Evolutionary conservation across 92 coral and sea anemone genomes (phyloP), one percentile per base, ranked within the genome.

Genomic region (Actinostola sp.): DNA sequence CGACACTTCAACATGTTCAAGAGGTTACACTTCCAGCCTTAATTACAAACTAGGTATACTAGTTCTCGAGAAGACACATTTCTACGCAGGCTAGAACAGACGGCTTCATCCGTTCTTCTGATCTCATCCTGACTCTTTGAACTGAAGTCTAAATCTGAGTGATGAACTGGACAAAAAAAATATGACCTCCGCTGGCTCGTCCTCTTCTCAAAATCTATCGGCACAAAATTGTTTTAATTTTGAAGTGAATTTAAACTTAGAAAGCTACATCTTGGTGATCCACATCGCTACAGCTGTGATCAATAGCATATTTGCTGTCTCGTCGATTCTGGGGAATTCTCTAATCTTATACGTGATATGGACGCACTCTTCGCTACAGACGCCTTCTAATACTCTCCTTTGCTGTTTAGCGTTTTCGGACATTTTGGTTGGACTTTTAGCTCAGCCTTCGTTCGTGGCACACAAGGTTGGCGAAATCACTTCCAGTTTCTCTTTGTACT

Each of bases 361-460:
- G 84, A 77, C 70, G 17, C 70, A 76, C 0, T 60, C 75, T 2
- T 42, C 89, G 14, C 84, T 88, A 33, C 93, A 80, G 13, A 68
- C 75, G 2, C 89, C 89, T 11, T 77, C 93, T 0, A 79, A 83
- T 60, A 43, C 82, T 0, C 68, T 84, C 3, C 73, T 88, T 2
- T 81, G 84, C 15, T 84, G 89, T 46, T 67, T 88, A 9, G 89
- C 93, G 0, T 51, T 88, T 34, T 63, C 89, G 26, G 93, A 88
- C 64, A 39, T 88, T 31, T 50, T 74, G 1, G 93, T 84, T 11
- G 93, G 86, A 2, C 17, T 79, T 6, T 24, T 88, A 5, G 86
- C 75, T 19, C 93, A 84, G 13, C 93, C 93, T 14, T 51, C 86
- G 34, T 79, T 77, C 17, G 86, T 88, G n/a, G 82, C 67, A 24